These are phyloP conservation scores for Cotesia typhae DNA, from an alignment of 1,140 invertebrate species.

Conservation along the genomic window DNA sequence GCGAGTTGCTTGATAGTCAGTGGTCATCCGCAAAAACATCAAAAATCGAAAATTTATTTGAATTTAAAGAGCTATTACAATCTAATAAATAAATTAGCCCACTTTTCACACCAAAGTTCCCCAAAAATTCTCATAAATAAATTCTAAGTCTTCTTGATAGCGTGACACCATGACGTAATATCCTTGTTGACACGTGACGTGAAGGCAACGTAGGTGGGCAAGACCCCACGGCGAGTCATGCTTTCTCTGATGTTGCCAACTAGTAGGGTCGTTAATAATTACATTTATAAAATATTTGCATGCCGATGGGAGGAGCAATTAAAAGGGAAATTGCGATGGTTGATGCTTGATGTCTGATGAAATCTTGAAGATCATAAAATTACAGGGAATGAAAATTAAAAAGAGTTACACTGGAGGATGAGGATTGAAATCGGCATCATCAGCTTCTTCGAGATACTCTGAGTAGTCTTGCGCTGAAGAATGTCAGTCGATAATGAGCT, in stretches of 20 bases:
- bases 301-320: neutral
- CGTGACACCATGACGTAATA: conserved; percentile 50
- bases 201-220: conserved; percentile 51
- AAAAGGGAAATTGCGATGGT: neutral
- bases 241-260: conserved; percentile 39
- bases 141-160: conserved; percentile 40
- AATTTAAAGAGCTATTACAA: no score
- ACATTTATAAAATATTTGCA: conserved; percentile 22
- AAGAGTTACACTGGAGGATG: no score
- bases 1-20: no score
- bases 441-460: neutral
- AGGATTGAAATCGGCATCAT: neutral
- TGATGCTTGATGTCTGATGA: no score
- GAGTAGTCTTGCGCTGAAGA: neutral
- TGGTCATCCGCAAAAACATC: no score
- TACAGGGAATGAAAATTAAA: neutral
- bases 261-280: conserved; percentile 26
- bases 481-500: conserved; percentile 30
- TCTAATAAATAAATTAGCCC: no score
- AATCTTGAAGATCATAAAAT: neutral
- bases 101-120: no score
- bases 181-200: conserved; percentile 56
- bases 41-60: no score
- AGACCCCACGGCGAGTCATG: conserved; percentile 44
- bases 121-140: no score